Evolutionary conservation across 2,888 invertebrate species (phyloP).

Genomic region (Tenthredo notha): DNA sequence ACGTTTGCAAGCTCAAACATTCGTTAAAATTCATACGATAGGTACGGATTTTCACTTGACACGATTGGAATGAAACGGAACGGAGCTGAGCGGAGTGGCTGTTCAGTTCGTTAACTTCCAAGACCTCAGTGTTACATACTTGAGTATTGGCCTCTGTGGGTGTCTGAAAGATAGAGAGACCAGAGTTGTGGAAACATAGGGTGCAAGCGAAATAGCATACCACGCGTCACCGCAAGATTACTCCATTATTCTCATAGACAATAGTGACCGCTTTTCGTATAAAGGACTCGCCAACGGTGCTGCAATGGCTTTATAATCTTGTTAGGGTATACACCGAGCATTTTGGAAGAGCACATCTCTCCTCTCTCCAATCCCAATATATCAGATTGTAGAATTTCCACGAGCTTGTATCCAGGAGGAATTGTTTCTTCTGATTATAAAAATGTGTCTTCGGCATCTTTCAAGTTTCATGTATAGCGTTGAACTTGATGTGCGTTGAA

Average conservation of each 20-base stretch:
- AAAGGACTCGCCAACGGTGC: neutral
- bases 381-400: neutral
- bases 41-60: slow-evolving; percentile 5
- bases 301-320: slow-evolving; percentile 14
- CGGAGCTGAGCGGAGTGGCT: neutral
- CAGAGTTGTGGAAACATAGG: neutral
- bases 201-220: slow-evolving; percentile 58
- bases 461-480: neutral
- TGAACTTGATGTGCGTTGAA: neutral
- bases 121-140: neutral
- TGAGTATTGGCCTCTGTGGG: slow-evolving; percentile 35
- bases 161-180: slow-evolving; percentile 1
- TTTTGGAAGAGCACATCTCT: neutral
- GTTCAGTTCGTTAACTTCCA: slow-evolving; percentile 40
- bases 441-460: neutral
- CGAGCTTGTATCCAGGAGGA: neutral
- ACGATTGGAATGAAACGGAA: neutral
- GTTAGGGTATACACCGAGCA: neutral
- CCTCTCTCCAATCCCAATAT: no score
- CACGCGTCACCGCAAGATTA: slow-evolving; percentile 77
- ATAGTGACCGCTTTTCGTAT: slow-evolving; percentile 76
- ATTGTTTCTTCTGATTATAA: neutral
- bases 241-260: slow-evolving; percentile 78
- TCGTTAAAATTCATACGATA: neutral
- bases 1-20: neutral